Base-by-base conservation (phyloP, 2,113 vertebrate species). In the Mustela nigripes region DNA sequence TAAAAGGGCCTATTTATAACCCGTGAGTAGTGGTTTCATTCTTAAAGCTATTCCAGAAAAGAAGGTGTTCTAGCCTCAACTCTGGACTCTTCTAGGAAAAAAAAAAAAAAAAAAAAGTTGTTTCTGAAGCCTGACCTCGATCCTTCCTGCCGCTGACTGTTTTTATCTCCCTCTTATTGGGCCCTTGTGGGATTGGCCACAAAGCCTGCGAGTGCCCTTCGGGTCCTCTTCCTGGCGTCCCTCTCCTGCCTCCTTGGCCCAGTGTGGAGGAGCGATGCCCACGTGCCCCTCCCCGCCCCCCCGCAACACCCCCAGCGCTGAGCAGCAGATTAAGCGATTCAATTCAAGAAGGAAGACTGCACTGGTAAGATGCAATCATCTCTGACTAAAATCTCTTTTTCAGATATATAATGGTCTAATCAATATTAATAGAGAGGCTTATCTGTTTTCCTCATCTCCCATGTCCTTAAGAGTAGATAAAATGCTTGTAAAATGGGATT, bases 361-460 rank as follows among this genome's bases (percentile, higher is more conserved):
- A 31, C 67, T 48, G 76, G 65, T 14, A 58, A 98, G 95, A 86
- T 6, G n/a, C 96, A 92, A 98, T 73, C 92, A 89, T 95, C 93
- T 90, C 91, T 39, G 86, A 81, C 96, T 96, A 71, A 95, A 97
- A 98, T 97, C 73, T 81, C 96, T 96, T 98, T 97, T 97, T 98
- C 95, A 94, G 79, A 63, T 98, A 97, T 87, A 87, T 97, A 97
- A 90, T 78, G 97, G 96, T 92, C 97, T 98, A 98, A 98, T 98
- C 95, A 97, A 98, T 98, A 98, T 98, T 98, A 98, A 99, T 97
- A 96, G 93, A 91, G 96, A 85, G 97, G 81, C 94, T 97, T 98
- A 95, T 98, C 98, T 97, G 94, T 95, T 98, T 98, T 95, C 93
- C 79, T 96, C 97, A 96, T 96, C 97, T 94, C 94, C 2, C 28